Evolutionary conservation across 2,797 vertebrate species (phyloP), one percentile per base, ranked within the genome.

Genomic region (Anguilla anguilla): DNA sequence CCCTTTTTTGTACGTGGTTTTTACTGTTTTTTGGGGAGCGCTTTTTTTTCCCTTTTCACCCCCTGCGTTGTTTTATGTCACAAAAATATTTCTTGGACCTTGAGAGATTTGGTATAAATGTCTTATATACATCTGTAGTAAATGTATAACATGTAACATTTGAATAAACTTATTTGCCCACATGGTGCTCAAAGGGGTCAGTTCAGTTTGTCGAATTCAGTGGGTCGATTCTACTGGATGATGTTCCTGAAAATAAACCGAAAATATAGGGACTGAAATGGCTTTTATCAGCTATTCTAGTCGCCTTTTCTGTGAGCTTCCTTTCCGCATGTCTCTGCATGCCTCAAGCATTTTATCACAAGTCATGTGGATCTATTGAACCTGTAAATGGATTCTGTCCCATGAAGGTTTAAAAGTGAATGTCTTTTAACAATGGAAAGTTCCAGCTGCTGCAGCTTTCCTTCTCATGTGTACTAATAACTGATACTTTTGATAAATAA

Each of bases 91-190:
- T 91, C 84, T 85, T 87, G 87, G 89, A 87, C 61, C 19, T 59
- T 57, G 84, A 90, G 87, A 84, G 85, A 88, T 90, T 89, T 89
- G 86, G 89, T 87, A 88, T 90, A 88, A 90, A 88, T 89, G n/a
- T 91, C 87, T 83, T 91, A 85, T 85, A 88, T 81, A 88, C 85
- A 87, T 92, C 91, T 90, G 90, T 92, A 91, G 72, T 88, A 89
- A 88, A 89, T 93, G 91, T 93, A 92, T 92, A 92, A 89, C 83
- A 87, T 87, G 72, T 88, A 88, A 92, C 87, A 89, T 91, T 92
- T 92, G 86, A 95, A 95, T 95, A 95, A 95, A 95, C 87, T 92
- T 90, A 86, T 91, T 91, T 91, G 90, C 89, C 86, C 85, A 89
- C 53, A 74, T 55, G 31, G 86, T 35, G 25, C 15, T 35, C 5